Base-by-base conservation (phyloP, 1,140 invertebrate genomes). In the Drosophila fuyamai region DNA sequence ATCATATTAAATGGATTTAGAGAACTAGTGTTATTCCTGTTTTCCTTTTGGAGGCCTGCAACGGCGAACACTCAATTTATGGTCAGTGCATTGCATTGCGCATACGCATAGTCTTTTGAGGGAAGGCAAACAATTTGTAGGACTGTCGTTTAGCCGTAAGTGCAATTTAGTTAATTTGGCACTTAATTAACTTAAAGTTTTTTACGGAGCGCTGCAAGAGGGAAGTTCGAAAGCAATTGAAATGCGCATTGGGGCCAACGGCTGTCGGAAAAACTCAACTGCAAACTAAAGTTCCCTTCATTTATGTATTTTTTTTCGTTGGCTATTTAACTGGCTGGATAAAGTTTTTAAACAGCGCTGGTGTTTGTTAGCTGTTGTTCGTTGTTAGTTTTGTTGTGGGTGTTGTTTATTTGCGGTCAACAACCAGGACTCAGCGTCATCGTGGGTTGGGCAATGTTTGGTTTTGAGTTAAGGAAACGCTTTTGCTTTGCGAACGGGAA, bases 91-190 rank as follows among this genome's bases (percentile, higher is more conserved):
- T 77, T 57, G 66, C 47, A 84, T 77, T 71, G 50, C 76, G 58
- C 67, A 85, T 84, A 73, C 81, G 58, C 72, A 23, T 23, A 23
- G 3, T 23, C 23, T 23, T 50, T 51, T 10, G 44, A 4, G 3
- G 23, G n/a, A 18, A 18, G 40, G 6, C 66, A n/a, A 43, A 50
- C 72, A 80, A 80, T 84, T 80, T 84, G 54, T 43, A 47, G 16
- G 36, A 12, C 36, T 51, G 43, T 38, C 41, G 18, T 29, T 62
- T 36, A 23, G 29, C 40, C 72, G 62, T 73, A 77, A 81, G 78
- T 81, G 73, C 82, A 86, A 86, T 84, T 84, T 81, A 81, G 81
- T 84, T 81, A 86, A 84, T 86, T 84, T 85, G 68, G 81, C 81
- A 85, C 82, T 84, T 74, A 74, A 84, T 84, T 86, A 84, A 84